phyloP scores from a whole-genome alignment of 2,113 vertebrate species.

The Salvelinus namaycush region DNA sequence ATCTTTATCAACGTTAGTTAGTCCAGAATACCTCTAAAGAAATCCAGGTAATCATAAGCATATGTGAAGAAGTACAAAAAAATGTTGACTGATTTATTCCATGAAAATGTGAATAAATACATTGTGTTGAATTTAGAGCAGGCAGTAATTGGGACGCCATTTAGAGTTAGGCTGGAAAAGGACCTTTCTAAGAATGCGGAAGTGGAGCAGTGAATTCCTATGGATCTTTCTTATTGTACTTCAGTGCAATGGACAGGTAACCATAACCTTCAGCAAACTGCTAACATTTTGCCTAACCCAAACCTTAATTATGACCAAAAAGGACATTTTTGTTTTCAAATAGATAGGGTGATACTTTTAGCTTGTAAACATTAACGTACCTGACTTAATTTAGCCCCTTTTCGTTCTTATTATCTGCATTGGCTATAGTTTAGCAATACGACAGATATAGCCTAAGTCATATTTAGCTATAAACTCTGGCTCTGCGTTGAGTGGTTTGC shows the following conservation, averaged over 20 bases:
- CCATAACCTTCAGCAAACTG: no score
- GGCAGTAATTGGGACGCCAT: neutral
- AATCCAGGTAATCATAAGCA: neutral
- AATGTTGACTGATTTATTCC: neutral
- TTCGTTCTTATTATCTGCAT: neutral
- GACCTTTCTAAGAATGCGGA: constrained; percentile 31
- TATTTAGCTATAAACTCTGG: no score
- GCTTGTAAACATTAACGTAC: neutral
- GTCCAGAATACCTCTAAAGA: neutral
- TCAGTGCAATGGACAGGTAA: no score
- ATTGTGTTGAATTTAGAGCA: neutral
- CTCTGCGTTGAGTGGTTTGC: no score
- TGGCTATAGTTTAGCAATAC: neutral
- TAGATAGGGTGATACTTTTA: neutral
- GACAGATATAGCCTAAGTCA: no score
- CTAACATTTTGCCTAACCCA: no score
- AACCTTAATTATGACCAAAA: no score
- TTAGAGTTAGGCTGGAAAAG: neutral
- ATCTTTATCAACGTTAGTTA: neutral
- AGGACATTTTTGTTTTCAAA: no score
- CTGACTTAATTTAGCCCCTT: neutral
- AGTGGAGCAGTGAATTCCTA: constrained; percentile 4
- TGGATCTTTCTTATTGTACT: neutral
- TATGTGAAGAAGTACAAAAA: neutral
- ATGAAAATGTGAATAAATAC: neutral